Base-by-base conservation (phyloP, 2,888 invertebrate genomes). In the Campoplex capitator region DNA sequence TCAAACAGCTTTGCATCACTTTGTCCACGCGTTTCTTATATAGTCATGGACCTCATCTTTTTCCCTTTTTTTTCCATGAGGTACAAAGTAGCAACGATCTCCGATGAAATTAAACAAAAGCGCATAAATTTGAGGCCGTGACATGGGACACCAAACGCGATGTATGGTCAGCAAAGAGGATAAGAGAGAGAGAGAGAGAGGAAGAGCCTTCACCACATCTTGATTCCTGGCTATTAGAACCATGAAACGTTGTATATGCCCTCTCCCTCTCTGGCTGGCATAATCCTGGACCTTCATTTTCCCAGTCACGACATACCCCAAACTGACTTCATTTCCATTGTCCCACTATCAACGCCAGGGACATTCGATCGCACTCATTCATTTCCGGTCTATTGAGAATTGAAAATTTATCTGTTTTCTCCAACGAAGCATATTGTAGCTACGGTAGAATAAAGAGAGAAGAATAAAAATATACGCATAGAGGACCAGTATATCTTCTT, bases 281-380 rank as follows among this genome's bases (percentile, higher is more conserved):
- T 75, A 38, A 65, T 77, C 45, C 67, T 51, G 74, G 28, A 67
- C 78, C 54, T 62, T 85, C 83, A 58, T 70, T 73, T 77, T 67
- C 32, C 58, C 65, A 73, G 48, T 16, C 45, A 54, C 73, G 54
- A 83, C 79, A 86, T 86, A 81, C 84, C 86, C 86, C 86, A 86
- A 86, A 84, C 81, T 86, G 80, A 86, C 86, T 86, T 86, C 86
- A 86, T 86, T 81, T 84, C 74, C 42, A 77, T 86, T 86, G 86
- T 86, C 67, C 77, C 42, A 45, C 67, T 62, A 77, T 84, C 77
- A 71, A 68, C 70, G 76, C 76, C 74, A 70, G 38, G 51, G 73
- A 68, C 76, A 58, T 86, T 80, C 54, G 28, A 54, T 82, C 81
- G 45, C 79, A 75, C 70, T 77, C 77, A 71, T 83, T 81, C 77